These are phyloP conservation scores for Leistus spinibarbis DNA, from an alignment of 2,888 invertebrate genomes.

Conservation along the genomic window DNA sequence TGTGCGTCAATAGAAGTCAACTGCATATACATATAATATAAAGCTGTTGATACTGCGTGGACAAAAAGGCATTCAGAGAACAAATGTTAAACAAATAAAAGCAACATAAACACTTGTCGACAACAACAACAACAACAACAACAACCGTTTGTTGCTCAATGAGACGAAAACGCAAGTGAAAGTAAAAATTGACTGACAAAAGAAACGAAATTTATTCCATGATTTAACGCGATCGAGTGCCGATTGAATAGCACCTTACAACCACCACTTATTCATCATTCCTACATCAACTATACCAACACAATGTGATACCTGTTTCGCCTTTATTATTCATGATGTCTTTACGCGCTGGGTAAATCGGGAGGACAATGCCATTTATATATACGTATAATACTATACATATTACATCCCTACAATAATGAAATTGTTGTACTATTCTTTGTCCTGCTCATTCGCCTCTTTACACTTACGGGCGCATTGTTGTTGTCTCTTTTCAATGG, in stretches of 20 bases:
- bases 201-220: conserved; percentile 35
- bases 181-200: conserved; percentile 31
- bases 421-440: conserved; percentile 54
- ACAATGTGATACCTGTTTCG: conserved; percentile 57
- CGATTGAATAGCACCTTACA: conserved; percentile 52
- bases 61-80: background rate
- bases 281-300: no score
- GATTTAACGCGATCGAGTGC: conserved; percentile 29
- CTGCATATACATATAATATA: background rate
- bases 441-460: background rate
- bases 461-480: background rate
- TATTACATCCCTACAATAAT: conserved; percentile 56
- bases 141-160: background rate
- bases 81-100: background rate
- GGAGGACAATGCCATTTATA: conserved; percentile 54
- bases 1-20: background rate
- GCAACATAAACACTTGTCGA: background rate
- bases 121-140: conserved; percentile 7
- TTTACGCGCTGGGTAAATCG: conserved; percentile 47
- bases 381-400: conserved; percentile 55
- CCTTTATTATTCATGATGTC: conserved; percentile 55
- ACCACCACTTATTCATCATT: conserved; percentile 48
- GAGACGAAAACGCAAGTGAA: conserved; percentile 1
- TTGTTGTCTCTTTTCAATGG: background rate
- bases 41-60: no score